These are phyloP conservation scores for Callocephalon fimbriatum DNA, from an alignment of 2,113 vertebrate species.

Conservation along the genomic window DNA sequence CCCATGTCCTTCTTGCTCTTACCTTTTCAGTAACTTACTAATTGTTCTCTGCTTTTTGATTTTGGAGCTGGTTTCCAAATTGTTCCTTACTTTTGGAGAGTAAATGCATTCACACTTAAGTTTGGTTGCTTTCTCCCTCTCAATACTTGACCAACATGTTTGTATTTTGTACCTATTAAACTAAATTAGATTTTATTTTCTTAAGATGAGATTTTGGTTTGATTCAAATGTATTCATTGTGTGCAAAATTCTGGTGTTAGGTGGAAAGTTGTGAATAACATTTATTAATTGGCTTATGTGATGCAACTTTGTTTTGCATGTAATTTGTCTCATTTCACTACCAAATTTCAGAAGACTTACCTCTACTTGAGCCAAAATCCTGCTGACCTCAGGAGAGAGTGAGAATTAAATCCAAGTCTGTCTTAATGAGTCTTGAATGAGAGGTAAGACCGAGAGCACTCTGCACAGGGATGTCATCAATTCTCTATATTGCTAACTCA, in stretches of 20 bases:
- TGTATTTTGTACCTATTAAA: not conserved
- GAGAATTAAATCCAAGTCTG: not conserved
- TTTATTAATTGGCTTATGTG: not conserved
- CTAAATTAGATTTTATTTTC: not conserved
- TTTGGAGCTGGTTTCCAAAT: not conserved
- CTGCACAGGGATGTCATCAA: not conserved
- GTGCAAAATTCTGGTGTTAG: not conserved
- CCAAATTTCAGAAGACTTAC: not conserved
- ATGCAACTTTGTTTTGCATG: not conserved
- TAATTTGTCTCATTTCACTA: not conserved
- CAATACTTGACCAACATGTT: fast-evolving
- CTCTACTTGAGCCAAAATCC: not conserved
- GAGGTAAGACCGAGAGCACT: not conserved
- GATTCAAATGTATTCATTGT: not conserved
- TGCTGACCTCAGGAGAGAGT: not conserved
- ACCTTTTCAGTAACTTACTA: not conserved
- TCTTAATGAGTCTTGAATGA: not conserved
- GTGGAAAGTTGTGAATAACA: not conserved
- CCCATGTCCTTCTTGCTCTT: fast-evolving
- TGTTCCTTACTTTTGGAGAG: not conserved
- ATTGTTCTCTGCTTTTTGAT: not conserved
- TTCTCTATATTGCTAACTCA: not conserved
- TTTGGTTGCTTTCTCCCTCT: not conserved
- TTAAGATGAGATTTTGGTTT: not conserved
- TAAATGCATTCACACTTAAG: not conserved